A percentile compares a stretch with the other conserved stretches of the same genome.
phyloP scores from a whole-genome alignment of 2,888 invertebrate genomes.

The Philopedon plagiatum region DNA sequence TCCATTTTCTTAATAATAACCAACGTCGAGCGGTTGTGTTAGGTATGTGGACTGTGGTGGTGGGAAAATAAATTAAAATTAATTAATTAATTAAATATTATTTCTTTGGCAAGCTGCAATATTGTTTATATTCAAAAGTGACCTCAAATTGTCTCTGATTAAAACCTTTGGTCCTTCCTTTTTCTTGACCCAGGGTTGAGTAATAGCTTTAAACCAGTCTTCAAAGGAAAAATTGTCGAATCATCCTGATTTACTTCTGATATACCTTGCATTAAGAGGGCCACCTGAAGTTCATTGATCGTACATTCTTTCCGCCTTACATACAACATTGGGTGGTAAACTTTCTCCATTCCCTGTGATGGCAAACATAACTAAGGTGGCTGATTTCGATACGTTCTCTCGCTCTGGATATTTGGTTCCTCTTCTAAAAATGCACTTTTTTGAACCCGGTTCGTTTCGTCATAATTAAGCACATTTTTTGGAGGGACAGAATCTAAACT shows the following conservation, averaged over 20 bases:
- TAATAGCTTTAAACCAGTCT: neutral
- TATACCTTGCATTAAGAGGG: neutral
- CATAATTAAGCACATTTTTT: too few relatives aligned
- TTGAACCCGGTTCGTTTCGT: neutral
- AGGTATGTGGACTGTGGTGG: slow-evolving; percentile 3
- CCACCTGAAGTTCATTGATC: neutral
- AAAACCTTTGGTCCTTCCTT: neutral
- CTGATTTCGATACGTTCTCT: neutral
- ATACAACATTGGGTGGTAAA: neutral
- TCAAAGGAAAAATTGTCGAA: neutral
- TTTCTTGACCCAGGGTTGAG: slow-evolving; percentile 1
- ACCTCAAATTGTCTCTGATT: too few relatives aligned
- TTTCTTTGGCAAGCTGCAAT: neutral
- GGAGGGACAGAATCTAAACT: neutral
- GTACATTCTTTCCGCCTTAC: neutral
- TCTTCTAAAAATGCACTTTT: neutral
- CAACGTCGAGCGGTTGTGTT: slow-evolving; percentile 9
- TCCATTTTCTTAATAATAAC: too few relatives aligned
- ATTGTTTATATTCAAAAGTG: neutral
- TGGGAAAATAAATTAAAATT: neutral
- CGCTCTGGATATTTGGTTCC: neutral
- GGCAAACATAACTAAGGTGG: slow-evolving; percentile 1
- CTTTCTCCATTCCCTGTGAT: too few relatives aligned
- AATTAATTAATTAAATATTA: neutral
- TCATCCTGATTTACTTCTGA: neutral